phyloP scores from a whole-genome alignment of 2,888 invertebrate species.

The Urechis unicinctus region DNA sequence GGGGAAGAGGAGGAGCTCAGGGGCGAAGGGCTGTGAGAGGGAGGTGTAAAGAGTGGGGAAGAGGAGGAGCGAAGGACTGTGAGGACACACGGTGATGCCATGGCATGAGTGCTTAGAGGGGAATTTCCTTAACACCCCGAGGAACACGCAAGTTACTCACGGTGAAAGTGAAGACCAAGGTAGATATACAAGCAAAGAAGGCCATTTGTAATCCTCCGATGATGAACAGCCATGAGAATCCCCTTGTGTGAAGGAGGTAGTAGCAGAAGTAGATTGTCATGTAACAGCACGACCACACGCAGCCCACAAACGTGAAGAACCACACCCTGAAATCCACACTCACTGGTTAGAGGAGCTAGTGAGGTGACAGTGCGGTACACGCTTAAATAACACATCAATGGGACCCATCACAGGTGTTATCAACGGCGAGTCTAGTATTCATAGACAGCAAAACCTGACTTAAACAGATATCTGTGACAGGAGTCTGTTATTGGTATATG shows the following conservation, averaged over 20 bases:
- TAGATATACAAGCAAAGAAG: conserved; percentile 28
- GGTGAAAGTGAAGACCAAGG: conserved; percentile 33
- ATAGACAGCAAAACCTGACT: too few species aligned
- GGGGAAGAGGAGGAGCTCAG: too few species aligned
- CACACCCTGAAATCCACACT: conserved; percentile 63
- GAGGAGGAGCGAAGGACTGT: neutral
- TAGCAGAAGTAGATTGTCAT: conserved; percentile 25
- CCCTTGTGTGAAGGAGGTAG: conserved; percentile 27
- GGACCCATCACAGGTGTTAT: too few species aligned
- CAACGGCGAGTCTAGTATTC: too few species aligned
- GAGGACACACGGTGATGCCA: neutral
- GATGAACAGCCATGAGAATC: conserved; percentile 36
- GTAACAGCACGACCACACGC: neutral
- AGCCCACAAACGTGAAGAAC: conserved; percentile 70
- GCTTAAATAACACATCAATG: neutral
- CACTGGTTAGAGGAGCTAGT: neutral
- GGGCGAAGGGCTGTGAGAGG: too few species aligned
- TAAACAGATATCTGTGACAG: too few species aligned
- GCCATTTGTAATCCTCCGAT: conserved; percentile 30
- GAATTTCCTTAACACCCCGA: too few species aligned
- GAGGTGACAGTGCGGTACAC: neutral
- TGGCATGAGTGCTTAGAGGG: neutral
- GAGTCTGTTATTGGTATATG: too few species aligned
- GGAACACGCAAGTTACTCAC: too few species aligned
- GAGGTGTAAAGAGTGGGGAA: too few species aligned